Percentiles rank a stretch among this genome's conserved stretches.
Conservation (phyloP, 2,113 vertebrate species). For the Hiodon tergisus region DNA sequence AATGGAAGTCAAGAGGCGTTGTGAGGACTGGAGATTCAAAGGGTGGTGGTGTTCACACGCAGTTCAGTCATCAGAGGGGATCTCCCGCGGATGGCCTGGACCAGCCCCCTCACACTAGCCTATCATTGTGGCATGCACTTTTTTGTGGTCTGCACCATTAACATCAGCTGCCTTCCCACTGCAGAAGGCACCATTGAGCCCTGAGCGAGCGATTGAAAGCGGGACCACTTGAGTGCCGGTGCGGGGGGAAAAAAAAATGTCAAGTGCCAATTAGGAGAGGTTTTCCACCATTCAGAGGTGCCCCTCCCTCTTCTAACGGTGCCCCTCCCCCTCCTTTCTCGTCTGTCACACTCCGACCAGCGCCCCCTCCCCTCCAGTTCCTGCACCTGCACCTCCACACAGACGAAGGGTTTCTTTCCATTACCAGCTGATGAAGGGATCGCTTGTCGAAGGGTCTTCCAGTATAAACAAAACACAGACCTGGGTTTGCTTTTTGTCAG, state of each 20-base stretch:
- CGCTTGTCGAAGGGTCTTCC: constrained; percentile 40
- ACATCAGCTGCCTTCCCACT: constrained; percentile 66
- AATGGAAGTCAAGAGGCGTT: no score
- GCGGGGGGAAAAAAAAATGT: constrained; percentile 60
- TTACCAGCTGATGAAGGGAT: constrained; percentile 45
- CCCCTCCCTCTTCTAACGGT: constrained; percentile 56
- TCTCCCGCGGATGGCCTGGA: no score
- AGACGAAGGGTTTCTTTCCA: constrained; percentile 50
- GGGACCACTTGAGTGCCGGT: constrained; percentile 64
- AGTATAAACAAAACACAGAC: constrained; percentile 37
- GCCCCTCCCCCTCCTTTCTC: constrained; percentile 38
- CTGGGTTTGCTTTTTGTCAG: neutral
- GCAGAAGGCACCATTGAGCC: constrained; percentile 71
- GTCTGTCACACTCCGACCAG: constrained; percentile 37
- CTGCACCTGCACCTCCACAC: neutral
- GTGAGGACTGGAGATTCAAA: no score
- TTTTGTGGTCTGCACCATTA: constrained; percentile 62
- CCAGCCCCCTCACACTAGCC: neutral
- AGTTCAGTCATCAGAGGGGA: no score
- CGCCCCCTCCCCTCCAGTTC: constrained; percentile 27
- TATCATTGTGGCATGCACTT: constrained; percentile 41
- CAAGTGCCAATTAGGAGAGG: constrained; percentile 76
- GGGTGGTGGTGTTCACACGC: no score
- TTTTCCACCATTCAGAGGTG: constrained; percentile 65
- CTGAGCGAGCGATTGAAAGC: constrained; percentile 63